Percentiles rank a stretch among this genome's conserved stretches.
phyloP scores from a whole-genome alignment of 2,888 invertebrate genomes.

The Pammene fasciana region DNA sequence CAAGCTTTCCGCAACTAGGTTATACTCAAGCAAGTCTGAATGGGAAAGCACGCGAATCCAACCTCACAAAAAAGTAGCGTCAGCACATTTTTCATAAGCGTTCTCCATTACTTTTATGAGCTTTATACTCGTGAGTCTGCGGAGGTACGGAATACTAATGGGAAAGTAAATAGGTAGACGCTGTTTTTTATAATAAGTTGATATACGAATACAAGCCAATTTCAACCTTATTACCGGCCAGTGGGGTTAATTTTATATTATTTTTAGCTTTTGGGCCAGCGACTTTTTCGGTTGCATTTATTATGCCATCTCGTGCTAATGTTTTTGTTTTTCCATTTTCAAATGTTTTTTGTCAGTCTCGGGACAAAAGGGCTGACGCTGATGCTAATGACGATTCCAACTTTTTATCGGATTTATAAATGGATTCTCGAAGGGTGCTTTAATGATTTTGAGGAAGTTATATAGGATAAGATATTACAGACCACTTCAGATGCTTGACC shows the following conservation, averaged over 20 bases:
- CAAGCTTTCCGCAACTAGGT: constrained; percentile 52
- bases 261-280: background rate
- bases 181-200: background rate
- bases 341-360: background rate
- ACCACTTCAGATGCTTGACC: no score
- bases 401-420: background rate
- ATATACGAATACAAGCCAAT: background rate
- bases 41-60: constrained; percentile 10
- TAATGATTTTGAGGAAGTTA: no score
- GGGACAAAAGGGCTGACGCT: background rate
- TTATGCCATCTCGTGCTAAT: constrained; percentile 18
- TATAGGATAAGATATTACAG: no score
- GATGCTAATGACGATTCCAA: background rate
- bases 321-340: constrained; percentile 2
- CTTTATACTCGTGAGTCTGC: constrained; percentile 37
- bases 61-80: constrained; percentile 21
- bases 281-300: constrained; percentile 17
- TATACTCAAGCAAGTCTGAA: constrained; percentile 43
- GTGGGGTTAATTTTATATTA: background rate
- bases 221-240: background rate
- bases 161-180: constrained; percentile 23
- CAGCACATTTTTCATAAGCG: constrained; percentile 33
- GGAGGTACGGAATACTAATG: constrained; percentile 35
- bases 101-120: constrained; percentile 39
- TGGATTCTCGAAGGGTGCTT: no score